phyloP scores from a whole-genome alignment of 2,113 vertebrate genomes.

The Leucopsar rothschildi region DNA sequence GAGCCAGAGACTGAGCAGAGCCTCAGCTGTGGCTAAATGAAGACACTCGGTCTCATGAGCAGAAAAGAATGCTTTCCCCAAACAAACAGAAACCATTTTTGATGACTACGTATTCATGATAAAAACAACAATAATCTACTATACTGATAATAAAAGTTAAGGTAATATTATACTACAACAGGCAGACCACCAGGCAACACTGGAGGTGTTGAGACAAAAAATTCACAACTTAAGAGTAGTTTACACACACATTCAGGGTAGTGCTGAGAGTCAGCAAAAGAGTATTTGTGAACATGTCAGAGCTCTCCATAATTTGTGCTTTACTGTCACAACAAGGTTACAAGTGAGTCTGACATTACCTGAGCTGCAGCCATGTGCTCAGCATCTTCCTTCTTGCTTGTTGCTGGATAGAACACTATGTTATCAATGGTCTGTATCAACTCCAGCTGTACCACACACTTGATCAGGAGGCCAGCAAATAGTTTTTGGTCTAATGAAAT shows the following conservation, averaged over 20 bases:
- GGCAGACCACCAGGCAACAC: background rate
- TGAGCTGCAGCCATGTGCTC: conserved; percentile 96
- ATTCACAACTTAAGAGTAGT: background rate
- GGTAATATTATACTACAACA: background rate
- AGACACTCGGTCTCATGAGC: background rate
- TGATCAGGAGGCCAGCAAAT: conserved; percentile 94
- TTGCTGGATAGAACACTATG: conserved; percentile 95
- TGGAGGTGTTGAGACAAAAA: background rate
- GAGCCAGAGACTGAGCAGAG: background rate
- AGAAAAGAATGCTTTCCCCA: background rate
- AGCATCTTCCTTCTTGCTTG: conserved; percentile 96
- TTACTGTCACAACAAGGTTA: background rate
- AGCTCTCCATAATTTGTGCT: background rate
- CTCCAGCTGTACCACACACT: conserved; percentile 96
- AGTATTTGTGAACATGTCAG: background rate
- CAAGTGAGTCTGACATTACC: conserved; percentile 64
- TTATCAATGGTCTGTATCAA: conserved; percentile 97
- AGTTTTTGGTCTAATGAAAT: conserved; percentile 87
- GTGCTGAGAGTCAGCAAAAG: background rate
- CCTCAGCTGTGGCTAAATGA: background rate
- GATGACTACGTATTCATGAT: background rate
- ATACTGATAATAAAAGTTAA: background rate
- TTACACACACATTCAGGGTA: background rate
- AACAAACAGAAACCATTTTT: background rate
- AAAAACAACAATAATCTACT: background rate